Evolutionary conservation across 2,113 vertebrate species (phyloP), one percentile per base, ranked within the genome.

Genomic region (Gadus macrocephalus): DNA sequence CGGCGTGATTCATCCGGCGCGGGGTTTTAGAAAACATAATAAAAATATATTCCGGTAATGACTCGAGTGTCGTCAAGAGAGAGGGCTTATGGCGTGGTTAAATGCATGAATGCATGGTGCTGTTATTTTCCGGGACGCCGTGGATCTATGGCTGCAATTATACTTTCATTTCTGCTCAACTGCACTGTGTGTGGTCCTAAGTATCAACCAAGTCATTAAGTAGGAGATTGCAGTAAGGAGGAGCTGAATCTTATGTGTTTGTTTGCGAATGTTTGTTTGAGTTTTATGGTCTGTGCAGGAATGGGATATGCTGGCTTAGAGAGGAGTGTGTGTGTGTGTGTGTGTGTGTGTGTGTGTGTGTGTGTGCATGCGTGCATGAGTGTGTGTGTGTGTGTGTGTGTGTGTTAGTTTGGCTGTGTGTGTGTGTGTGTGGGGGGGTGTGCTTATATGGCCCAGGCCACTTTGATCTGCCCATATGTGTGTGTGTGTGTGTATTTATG

Each of bases 81-180:
- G 80, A 74, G 78, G 79, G 81, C 77, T 83, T 82, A 86, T 89
- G 81, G 83, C 74, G 84, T 78, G 86, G 84, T 89, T 89, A 88
- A 91, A 91, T 91, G 88, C 87, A 87, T 90, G 88, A 87, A 86
- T 79, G 89, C 86, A 20, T 87, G 80, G 76, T 83, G 86, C 82
- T 87, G 81, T 88, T 88, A 86, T 89, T 89, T 90, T 79, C 83
- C 81, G 71, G 82, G 38, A 77, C 83, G 81, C 86, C 78, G 83
- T 83, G 81, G 82, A 89, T 87, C 80, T 89, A 86, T 89, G 83
- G 80, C 84, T 79, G 81, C 87, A 91, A 89, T 89, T 88, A 89
- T 75, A 79, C 81, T 85, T 90, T 88, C 77, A 88, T 89, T 89
- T 88, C 86, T 83, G 81, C 87, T 83, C 80, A 87, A 81, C 75